These are phyloP conservation scores for Diplosoma virens DNA, from an alignment of 23 tunicate genomes.

Conservation along the genomic window DNA sequence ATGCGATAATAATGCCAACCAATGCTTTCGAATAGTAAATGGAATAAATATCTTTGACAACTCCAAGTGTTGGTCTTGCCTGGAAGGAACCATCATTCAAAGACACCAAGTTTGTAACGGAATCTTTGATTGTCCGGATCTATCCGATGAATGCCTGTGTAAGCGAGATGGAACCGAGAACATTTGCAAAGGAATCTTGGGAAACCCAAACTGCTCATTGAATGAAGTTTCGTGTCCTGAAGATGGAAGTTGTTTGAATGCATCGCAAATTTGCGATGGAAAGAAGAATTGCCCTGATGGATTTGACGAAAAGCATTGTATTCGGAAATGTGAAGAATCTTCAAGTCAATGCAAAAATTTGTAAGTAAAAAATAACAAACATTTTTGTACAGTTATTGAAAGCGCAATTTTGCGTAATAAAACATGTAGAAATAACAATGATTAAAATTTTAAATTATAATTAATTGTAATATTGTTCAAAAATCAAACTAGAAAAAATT, in stretches of 20 bases:
- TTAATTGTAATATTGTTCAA: no score
- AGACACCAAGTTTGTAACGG: constrained; percentile 52
- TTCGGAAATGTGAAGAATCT: no score
- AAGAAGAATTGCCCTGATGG: neutral
- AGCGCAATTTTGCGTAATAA: no score
- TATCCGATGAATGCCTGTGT: constrained; percentile 61
- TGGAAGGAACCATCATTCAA: constrained; percentile 51
- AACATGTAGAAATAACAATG: no score
- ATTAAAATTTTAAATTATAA: no score
- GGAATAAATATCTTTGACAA: constrained; percentile 17
- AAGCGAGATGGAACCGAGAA: neutral
- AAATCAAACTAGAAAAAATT: no score
- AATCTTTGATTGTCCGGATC: constrained; percentile 51
- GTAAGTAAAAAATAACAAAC: no score
- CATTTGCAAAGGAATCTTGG: no score
- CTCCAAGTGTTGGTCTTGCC: constrained; percentile 44
- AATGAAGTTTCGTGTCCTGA: neutral
- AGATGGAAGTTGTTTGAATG: neutral
- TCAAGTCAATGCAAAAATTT: no score
- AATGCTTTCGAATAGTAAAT: neutral
- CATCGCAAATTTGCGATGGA: constrained; percentile 20
- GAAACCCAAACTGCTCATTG: neutral
- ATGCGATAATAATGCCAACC: constrained; percentile 21
- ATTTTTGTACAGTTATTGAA: no score
- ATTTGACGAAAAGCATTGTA: constrained; percentile 23